Conservation (phyloP, 1,140 invertebrate species). For the Phymorhynchus buccinoides region DNA sequence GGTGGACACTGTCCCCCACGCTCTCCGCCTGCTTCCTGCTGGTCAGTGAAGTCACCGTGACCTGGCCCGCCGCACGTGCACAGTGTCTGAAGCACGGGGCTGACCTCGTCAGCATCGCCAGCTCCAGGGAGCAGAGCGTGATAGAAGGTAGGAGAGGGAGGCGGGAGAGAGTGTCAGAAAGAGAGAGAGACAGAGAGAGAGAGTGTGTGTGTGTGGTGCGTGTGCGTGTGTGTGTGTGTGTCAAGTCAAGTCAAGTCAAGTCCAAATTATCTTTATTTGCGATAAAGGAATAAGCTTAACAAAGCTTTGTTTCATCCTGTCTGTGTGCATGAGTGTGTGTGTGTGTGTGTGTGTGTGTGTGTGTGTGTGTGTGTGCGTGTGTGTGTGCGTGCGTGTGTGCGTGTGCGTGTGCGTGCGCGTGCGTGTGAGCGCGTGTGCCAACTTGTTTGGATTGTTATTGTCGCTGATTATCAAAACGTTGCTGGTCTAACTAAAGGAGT, state of each 20-base stretch:
- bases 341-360: neutral
- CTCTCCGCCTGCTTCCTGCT: slow-evolving; percentile 52
- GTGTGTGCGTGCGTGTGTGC: neutral
- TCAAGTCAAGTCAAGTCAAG: neutral
- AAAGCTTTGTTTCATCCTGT: too few relatives aligned
- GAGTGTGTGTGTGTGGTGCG: neutral
- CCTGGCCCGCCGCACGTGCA: slow-evolving; percentile 49
- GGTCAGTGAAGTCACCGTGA: slow-evolving; percentile 43
- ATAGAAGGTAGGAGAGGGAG: slow-evolving; percentile 51
- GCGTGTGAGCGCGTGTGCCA: too few relatives aligned
- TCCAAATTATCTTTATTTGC: neutral
- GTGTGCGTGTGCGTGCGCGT: too few relatives aligned
- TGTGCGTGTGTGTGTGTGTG: slow-evolving; percentile 1
- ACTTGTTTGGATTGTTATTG: too few relatives aligned
- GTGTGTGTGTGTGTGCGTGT: neutral
- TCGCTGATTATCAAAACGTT: too few relatives aligned
- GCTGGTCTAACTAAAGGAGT: too few relatives aligned
- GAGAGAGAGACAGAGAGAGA: neutral
- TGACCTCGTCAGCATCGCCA: slow-evolving; percentile 54
- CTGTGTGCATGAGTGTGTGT: neutral
- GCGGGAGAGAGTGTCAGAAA: neutral
- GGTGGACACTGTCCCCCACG: slow-evolving; percentile 45
- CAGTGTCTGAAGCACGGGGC: slow-evolving; percentile 48
- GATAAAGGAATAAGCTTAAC: too few relatives aligned
- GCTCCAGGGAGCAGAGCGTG: slow-evolving; percentile 55